phyloP scores from a whole-genome alignment of 2,113 vertebrate genomes.

The Heteronetta atricapilla region DNA sequence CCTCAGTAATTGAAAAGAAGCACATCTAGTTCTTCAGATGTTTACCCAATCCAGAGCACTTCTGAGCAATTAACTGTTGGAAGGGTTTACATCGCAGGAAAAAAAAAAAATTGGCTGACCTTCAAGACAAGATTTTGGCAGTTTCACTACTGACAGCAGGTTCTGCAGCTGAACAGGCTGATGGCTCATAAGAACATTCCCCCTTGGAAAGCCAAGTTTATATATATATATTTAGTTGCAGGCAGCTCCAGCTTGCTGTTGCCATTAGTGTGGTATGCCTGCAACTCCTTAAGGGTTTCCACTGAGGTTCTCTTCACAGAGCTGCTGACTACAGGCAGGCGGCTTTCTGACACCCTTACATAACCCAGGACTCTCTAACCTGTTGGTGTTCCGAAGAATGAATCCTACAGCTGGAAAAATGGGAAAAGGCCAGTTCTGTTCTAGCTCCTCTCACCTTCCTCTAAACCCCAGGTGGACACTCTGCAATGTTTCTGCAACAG shows the following conservation, averaged over 20 bases:
- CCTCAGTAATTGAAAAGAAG: background rate
- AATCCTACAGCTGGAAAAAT: background rate
- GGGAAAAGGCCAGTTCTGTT: background rate
- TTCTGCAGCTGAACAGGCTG: background rate
- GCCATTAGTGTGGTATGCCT: background rate
- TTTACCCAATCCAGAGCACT: background rate
- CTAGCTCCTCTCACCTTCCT: background rate
- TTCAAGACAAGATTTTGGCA: background rate
- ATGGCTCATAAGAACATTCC: background rate
- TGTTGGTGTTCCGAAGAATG: background rate
- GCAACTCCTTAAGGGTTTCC: background rate
- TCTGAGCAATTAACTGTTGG: background rate
- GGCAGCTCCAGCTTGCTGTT: background rate
- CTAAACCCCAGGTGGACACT: background rate
- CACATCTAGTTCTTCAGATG: background rate
- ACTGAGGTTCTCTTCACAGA: background rate
- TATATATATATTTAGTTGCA: background rate
- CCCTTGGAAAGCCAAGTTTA: background rate
- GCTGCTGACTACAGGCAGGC: background rate
- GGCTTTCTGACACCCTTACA: background rate
- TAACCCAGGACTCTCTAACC: background rate
- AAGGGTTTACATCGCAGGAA: background rate
- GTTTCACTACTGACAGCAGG: background rate
- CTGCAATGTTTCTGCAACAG: background rate
- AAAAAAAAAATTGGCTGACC: background rate